These are phyloP conservation scores for Flexamia atlantica DNA, from an alignment of 2,888 invertebrate genomes.

Conservation along the genomic window DNA sequence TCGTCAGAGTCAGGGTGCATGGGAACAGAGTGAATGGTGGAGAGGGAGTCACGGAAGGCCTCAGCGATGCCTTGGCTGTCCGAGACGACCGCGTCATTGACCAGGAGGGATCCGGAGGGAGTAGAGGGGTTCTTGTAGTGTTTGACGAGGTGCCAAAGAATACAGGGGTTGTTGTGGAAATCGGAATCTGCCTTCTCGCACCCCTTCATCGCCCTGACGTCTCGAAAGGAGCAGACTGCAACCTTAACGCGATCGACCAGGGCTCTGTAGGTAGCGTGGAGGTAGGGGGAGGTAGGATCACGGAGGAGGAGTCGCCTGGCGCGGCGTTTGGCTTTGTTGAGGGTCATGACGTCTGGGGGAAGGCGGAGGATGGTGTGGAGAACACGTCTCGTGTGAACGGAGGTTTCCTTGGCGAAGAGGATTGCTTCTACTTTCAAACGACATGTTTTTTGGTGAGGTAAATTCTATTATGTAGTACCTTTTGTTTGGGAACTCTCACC, in stretches of 20 bases:
- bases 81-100: neutral
- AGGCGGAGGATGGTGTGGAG: neutral
- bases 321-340: neutral
- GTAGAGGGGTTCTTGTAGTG: neutral
- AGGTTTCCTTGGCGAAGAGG: neutral
- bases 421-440: too few relatives aligned
- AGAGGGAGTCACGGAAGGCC: too few relatives aligned
- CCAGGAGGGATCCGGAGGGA: neutral
- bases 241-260: neutral
- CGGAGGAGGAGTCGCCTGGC: neutral
- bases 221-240: neutral
- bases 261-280: neutral
- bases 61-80: conserved; percentile 11
- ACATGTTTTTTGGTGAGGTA: too few relatives aligned
- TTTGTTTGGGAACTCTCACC: too few relatives aligned
- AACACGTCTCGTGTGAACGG: neutral
- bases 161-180: conserved; percentile 2
- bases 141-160: neutral
- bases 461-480: too few relatives aligned
- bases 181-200: conserved; percentile 27
- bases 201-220: neutral
- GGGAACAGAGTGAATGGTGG: neutral
- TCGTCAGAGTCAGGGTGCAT: conserved; percentile 7
- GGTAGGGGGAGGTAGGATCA: neutral
- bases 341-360: neutral